Evolutionary conservation across 2,113 vertebrate genomes (phyloP), one percentile per base, ranked within the genome.

Genomic region (Oreochromis aureus): DNA sequence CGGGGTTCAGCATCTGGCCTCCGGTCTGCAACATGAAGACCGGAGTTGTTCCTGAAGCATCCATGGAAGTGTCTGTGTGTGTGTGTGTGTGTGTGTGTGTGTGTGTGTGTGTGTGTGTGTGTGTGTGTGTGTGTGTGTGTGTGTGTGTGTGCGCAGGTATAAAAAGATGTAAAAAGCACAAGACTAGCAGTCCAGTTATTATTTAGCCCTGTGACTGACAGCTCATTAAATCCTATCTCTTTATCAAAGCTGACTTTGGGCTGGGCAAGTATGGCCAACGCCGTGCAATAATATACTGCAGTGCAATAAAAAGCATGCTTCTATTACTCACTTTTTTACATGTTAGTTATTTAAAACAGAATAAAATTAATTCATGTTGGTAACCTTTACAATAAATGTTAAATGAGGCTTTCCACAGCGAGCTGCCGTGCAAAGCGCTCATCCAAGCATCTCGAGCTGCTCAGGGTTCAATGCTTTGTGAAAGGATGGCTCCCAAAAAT

Each of bases 271-370:
- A 32, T 32, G 27, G 4, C 18, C 46, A 78, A 51, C 1, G 4
- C 27, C 1, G 4, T 32, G 27, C 44, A 32, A 32, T 78, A 53
- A 78, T n/a, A 78, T n/a, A 51, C 27, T 19, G 34, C 44, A 76
- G 24, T 76, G 15, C 10, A 76, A 71, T 44, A 44, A 24, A 9
- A 48, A 18, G 10, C 24, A 3, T 44, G 71, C 44, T 76, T 30
- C 71, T 76, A 30, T 48, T 30, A 30, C 10, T 0, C 15, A 30
- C 22, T 76, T 51, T 32, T 32, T 32, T 32, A 51, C 44, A 51
- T 30, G 24, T 76, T 76, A 76, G 22, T 73, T 27, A 73, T 69
- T 69, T 41, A 69, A 71, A 71, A 71, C 63, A 71, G n/a, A 71
- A 44, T 24, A 15, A 71, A 44, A 24, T 24, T 2, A 15, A 71